Conservation (phyloP, 2,888 invertebrate genomes). For the Hydraecia micacea region DNA sequence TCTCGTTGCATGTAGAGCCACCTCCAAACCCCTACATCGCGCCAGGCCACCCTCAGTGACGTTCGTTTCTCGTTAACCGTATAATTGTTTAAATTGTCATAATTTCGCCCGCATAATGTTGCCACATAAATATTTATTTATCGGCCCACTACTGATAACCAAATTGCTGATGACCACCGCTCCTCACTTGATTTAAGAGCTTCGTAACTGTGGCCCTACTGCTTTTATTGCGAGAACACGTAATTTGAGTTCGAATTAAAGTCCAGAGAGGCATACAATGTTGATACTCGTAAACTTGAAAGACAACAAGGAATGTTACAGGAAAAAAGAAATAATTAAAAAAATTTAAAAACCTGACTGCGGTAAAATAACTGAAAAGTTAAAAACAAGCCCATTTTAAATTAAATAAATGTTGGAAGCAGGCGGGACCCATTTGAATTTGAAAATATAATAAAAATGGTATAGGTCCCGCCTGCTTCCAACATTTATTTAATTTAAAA, state of each 20-base stretch:
- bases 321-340: not conserved
- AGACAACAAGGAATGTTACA: not conserved
- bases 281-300: not conserved
- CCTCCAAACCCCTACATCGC: slow-evolving; percentile 40
- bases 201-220: slow-evolving; percentile 52
- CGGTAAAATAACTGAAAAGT: too few relatives aligned
- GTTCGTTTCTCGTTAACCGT: slow-evolving; percentile 80
- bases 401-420: too few relatives aligned
- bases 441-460: too few relatives aligned
- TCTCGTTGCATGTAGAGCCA: slow-evolving; percentile 67
- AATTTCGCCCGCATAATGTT: slow-evolving; percentile 84
- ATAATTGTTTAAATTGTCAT: slow-evolving; percentile 88
- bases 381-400: too few relatives aligned
- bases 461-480: too few relatives aligned
- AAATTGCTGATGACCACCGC: slow-evolving; percentile 71
- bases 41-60: slow-evolving; percentile 77
- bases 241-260: slow-evolving; percentile 39
- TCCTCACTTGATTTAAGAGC: slow-evolving; percentile 72
- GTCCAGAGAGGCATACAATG: slow-evolving; percentile 17
- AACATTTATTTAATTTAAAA: too few relatives aligned
- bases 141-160: slow-evolving; percentile 74
- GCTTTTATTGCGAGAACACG: slow-evolving; percentile 35
- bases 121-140: slow-evolving; percentile 86
- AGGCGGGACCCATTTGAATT: too few relatives aligned
- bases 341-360: too few relatives aligned